Percentiles rank a stretch among this genome's conserved stretches.
phyloP scores from a whole-genome alignment of 2,888 invertebrate genomes.

The Drosophila quinaria region DNA sequence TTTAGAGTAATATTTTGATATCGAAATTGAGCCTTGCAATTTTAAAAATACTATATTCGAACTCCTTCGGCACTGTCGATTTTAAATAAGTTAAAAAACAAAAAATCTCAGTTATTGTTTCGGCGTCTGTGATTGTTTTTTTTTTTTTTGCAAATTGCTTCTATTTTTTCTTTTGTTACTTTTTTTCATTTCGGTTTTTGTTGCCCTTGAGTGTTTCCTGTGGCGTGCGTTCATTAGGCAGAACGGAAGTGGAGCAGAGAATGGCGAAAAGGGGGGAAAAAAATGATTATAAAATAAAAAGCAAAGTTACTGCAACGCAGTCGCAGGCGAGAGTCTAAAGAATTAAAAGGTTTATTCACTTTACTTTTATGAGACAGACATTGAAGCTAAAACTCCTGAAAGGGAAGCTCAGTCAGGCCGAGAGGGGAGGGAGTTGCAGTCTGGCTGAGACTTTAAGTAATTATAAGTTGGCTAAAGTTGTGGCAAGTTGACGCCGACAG shows the following conservation, averaged over 20 bases:
- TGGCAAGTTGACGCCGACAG: slow-evolving; percentile 46
- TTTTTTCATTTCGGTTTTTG: slow-evolving; percentile 22
- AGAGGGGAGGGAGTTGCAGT: slow-evolving; percentile 29
- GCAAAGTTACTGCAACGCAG: slow-evolving; percentile 29
- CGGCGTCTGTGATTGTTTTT: slow-evolving; percentile 23
- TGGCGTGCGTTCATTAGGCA: slow-evolving; percentile 65
- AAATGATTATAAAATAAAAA: slow-evolving; percentile 49
- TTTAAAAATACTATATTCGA: background rate
- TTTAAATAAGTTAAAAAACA: slow-evolving; percentile 46
- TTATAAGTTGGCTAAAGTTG: slow-evolving; percentile 72
- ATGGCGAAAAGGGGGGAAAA: slow-evolving; percentile 15
- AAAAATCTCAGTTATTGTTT: slow-evolving; percentile 13
- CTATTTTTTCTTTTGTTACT: slow-evolving; percentile 5
- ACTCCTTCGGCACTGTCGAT: background rate
- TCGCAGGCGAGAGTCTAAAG: slow-evolving; percentile 43
- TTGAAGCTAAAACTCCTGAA: background rate
- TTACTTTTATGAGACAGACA: slow-evolving; percentile 47
- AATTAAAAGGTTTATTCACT: slow-evolving; percentile 77
- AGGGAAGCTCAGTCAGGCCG: background rate
- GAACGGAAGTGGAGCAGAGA: slow-evolving; percentile 50
- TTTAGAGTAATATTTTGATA: slow-evolving; percentile 89
- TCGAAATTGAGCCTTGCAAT: slow-evolving; percentile 86
- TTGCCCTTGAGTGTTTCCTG: slow-evolving; percentile 75
- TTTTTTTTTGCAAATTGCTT: slow-evolving; percentile 29
- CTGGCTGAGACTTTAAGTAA: slow-evolving; percentile 68